These are phyloP conservation scores for Habrosyne pyritoides DNA, from an alignment of 2,888 invertebrate genomes.

Conservation along the genomic window DNA sequence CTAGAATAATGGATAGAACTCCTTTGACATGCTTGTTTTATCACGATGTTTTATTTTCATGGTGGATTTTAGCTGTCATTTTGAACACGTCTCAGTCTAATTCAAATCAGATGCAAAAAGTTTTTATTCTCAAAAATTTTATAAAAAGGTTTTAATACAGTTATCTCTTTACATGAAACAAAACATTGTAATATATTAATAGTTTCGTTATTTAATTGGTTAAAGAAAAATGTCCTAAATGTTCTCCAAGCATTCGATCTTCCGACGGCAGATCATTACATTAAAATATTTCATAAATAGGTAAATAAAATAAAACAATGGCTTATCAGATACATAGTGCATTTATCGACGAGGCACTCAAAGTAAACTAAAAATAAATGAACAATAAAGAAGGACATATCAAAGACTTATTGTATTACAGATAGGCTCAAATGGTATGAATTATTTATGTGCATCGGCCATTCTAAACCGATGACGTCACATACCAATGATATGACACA, in stretches of 20 bases:
- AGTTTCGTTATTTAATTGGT: neutral
- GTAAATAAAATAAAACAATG: conserved; percentile 3
- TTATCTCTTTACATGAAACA: neutral
- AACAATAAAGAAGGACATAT: neutral
- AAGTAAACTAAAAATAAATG: conserved; percentile 4
- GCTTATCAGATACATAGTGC: neutral
- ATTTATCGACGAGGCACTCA: neutral
- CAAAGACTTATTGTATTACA: conserved; percentile 20
- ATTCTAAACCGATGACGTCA: conserved; percentile 55
- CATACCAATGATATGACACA: conserved; percentile 11
- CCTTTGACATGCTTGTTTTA: too few relatives aligned
- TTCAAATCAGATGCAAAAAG: too few relatives aligned
- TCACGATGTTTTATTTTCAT: too few relatives aligned
- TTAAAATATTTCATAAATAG: neutral
- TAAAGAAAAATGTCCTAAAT: neutral
- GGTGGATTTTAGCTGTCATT: too few relatives aligned
- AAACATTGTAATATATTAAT: neutral
- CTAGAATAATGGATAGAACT: too few relatives aligned
- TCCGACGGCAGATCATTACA: conserved; percentile 1
- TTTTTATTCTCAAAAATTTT: too few relatives aligned
- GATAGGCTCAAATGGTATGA: conserved; percentile 53
- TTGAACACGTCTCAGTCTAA: too few relatives aligned
- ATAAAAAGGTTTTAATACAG: neutral
- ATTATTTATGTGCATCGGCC: conserved; percentile 55
- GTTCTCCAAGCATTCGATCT: neutral